Percentiles rank a stretch among this genome's conserved stretches.
Evolutionary conservation across 2,797 vertebrate genomes (phyloP).

Genomic region (Percopsis omiscomaycus): DNA sequence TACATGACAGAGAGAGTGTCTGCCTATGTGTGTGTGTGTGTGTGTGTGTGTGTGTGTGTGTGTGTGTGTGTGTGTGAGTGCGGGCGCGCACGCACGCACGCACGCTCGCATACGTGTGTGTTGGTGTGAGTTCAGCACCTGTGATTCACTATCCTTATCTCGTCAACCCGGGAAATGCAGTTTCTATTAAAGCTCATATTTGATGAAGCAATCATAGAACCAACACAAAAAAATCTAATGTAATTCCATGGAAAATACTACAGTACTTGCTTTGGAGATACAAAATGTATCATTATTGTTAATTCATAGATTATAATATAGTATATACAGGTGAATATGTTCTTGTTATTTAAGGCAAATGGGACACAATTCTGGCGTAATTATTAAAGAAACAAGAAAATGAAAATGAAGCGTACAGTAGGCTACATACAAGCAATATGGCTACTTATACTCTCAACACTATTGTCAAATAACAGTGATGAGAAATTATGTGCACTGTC

Average conservation of each 20-base stretch:
- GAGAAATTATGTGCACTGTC: constrained; percentile 56
- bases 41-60: constrained; percentile 16
- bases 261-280: constrained; percentile 19
- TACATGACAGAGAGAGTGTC: constrained; percentile 15
- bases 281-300: background rate
- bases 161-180: constrained; percentile 56
- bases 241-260: constrained; percentile 24
- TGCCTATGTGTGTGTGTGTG: background rate
- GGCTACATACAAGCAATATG: constrained; percentile 62
- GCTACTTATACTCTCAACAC: constrained; percentile 59
- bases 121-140: constrained; percentile 51
- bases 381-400: constrained; percentile 55
- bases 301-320: background rate
- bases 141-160: constrained; percentile 60
- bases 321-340: too few species aligned
- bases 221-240: constrained; percentile 53
- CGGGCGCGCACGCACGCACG: constrained; percentile 6
- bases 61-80: constrained; percentile 14
- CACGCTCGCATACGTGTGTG: constrained; percentile 19
- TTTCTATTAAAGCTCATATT: constrained; percentile 50
- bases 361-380: constrained; percentile 35
- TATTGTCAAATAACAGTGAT: constrained; percentile 61
- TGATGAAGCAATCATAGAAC: constrained; percentile 57
- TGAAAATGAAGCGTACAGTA: constrained; percentile 17
- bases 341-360: constrained; percentile 51